Base-by-base conservation (phyloP, 1,140 invertebrate genomes). In the Zaprionus africanus region DNA sequence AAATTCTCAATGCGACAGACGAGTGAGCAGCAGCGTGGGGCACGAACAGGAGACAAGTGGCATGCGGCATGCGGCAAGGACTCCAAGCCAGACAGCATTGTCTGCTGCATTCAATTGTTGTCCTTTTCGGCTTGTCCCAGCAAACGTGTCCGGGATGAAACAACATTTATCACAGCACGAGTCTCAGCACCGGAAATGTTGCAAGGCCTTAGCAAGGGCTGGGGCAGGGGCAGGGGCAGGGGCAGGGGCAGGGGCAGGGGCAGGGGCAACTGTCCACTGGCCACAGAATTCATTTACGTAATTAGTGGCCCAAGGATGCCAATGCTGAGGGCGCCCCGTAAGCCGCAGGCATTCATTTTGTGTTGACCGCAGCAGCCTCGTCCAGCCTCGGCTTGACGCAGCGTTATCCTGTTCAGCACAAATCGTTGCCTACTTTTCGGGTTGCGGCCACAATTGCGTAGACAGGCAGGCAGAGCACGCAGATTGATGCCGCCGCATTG, bases 211-310 rank as follows among this genome's bases (percentile, higher is more conserved):
- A 22, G 22, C 22, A 22, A 22, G 22, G 1, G 1, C 0, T 22
- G 22, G 13, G 49, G 36, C 26, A 54, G 57, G n/a, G 28, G 31
- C 57, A 7, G 9, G 26, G 6, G 26, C 11, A 43, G 2, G 22
- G 36, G 38, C 49, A 49, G 22, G 13, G 49, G 36, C 26, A 54
- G 57, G n/a, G 28, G 31, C 57, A 7, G 9, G 26, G 6, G 26
- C 11, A 43, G 2, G 22, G 36, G 38, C 49, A 49, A 43, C 53
- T 34, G 65, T 51, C 54, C 36, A 17, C 38, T 28, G 49, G 28
- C 57, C 80, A 78, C 65, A 78, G 81, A 75, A 87, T 87, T 87
- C 83, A 87, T 87, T 87, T 87, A 76, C 83, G 84, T 87, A 87
- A 87, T 87, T 87, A 87, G 83, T 87, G 84, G 75, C 78, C 84